A percentile compares a stretch with the other conserved stretches of the same genome.
phyloP scores from a whole-genome alignment of 2,888 invertebrate genomes.

The Papilio demoleus region DNA sequence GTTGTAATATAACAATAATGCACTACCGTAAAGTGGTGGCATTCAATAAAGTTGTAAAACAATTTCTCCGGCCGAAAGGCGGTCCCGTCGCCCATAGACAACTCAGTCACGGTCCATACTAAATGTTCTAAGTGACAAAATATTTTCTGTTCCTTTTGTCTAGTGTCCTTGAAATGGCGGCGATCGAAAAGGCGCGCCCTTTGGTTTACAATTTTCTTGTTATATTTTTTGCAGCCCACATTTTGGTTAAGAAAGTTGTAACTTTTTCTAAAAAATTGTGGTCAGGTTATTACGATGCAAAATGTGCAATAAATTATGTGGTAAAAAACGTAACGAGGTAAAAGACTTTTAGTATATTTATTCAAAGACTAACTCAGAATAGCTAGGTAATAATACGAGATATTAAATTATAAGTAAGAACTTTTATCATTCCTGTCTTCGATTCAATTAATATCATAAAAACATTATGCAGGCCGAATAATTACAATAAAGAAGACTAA shows the following conservation, averaged over 20 bases:
- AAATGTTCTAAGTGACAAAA: slow-evolving; percentile 55
- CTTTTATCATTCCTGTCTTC: no score
- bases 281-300: slow-evolving; percentile 43
- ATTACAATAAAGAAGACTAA: no score
- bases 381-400: background rate
- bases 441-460: no score
- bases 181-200: slow-evolving; percentile 29
- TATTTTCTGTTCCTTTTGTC: slow-evolving; percentile 51
- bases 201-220: slow-evolving; percentile 30
- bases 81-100: slow-evolving; percentile 44
- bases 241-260: slow-evolving; percentile 38
- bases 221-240: slow-evolving; percentile 18
- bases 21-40: slow-evolving; percentile 71
- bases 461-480: no score
- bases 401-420: background rate
- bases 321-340: slow-evolving; percentile 2
- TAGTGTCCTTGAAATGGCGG: slow-evolving; percentile 48
- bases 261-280: slow-evolving; percentile 40
- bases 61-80: slow-evolving; percentile 56
- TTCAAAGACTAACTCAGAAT: background rate
- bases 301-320: slow-evolving; percentile 43
- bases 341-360: no score
- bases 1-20: slow-evolving; percentile 69
- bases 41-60: slow-evolving; percentile 58
- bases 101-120: slow-evolving; percentile 45